Base-by-base conservation (phyloP, 1,140 invertebrate species). In the Megalonaias nervosa region DNA sequence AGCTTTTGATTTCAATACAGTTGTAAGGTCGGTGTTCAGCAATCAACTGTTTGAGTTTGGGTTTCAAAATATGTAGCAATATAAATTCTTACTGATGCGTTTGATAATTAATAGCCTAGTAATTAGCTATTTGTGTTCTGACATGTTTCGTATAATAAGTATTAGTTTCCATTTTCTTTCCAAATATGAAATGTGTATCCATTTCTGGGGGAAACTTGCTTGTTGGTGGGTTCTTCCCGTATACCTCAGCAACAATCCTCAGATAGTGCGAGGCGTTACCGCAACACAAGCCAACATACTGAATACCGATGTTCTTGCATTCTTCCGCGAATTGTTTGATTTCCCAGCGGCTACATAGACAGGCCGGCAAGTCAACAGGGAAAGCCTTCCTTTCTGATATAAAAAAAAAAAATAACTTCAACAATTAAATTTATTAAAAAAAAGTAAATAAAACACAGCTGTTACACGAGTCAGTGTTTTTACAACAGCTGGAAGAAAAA, bases 251-350 rank as follows among this genome's bases (percentile, higher is more conserved):
- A 60, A 89, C 69, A 13, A 80, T 71, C 4, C 87, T 78, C 17
- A 75, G 56, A 65, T 83, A 80, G 68, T 88, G 79, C 19, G 83
- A 65, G 2, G 79, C 58, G 65, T 86, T 86, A n/a, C 87, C 87
- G 69, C 87, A 89, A 72, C 87, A 88, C 23, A 88, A 70, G 4
- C 87, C 87, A 14, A 88, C 77, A 67, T 86, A 89, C 68, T 88
- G 74, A 15, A 88, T 76, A 3, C 85, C 87, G 11, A 89, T 74
- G 14, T 82, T 76, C 67, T 83, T 82, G 23, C 75, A 75, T 16
- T 83, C 59, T 26, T 78, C 58, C 12, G 82, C 86, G 56, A 85
- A 88, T 19, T 82, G 68, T 59, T 31, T 67, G 16, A 88, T 79
- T 26, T 86, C 70, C 1, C 65, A 79, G 15, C 85, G 76, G 21